Percentiles rank a stretch among this genome's conserved stretches.
Conservation (phyloP, 2,797 vertebrate genomes). For the Bradypus variegatus region DNA sequence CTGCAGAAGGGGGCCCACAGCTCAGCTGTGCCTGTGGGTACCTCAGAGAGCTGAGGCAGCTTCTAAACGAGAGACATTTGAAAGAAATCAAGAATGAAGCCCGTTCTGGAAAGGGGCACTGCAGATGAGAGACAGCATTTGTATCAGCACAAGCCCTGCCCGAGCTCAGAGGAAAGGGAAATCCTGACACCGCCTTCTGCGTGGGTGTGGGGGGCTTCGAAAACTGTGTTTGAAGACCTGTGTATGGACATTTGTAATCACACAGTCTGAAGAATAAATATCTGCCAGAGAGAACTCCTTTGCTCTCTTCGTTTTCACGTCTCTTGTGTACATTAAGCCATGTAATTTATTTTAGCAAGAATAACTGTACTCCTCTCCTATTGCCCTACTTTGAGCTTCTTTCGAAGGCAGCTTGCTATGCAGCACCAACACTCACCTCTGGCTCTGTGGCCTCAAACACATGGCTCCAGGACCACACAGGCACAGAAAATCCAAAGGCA, state of each 20-base stretch:
- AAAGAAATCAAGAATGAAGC: neutral
- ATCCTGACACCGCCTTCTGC: neutral
- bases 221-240: neutral
- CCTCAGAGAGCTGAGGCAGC: neutral
- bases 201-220: accelerated
- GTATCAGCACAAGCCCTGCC: neutral
- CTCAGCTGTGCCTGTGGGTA: neutral
- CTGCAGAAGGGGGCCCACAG: neutral
- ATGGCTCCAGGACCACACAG: neutral
- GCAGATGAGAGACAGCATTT: neutral
- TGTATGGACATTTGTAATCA: neutral
- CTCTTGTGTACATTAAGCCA: slow-evolving; percentile 34
- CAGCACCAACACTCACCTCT: neutral
- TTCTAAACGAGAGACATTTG: neutral
- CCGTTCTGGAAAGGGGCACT: neutral
- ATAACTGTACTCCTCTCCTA: neutral
- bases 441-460: neutral
- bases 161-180: neutral
- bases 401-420: neutral
- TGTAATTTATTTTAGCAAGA: slow-evolving; percentile 43
- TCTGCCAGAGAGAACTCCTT: slow-evolving; percentile 32
- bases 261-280: slow-evolving; percentile 43
- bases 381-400: neutral
- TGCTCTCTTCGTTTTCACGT: slow-evolving; percentile 31
- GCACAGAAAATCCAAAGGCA: neutral